Evolutionary conservation across 2,888 invertebrate species (phyloP), one percentile per base, ranked within the genome.

Genomic region (Coelogynopora nodosa): DNA sequence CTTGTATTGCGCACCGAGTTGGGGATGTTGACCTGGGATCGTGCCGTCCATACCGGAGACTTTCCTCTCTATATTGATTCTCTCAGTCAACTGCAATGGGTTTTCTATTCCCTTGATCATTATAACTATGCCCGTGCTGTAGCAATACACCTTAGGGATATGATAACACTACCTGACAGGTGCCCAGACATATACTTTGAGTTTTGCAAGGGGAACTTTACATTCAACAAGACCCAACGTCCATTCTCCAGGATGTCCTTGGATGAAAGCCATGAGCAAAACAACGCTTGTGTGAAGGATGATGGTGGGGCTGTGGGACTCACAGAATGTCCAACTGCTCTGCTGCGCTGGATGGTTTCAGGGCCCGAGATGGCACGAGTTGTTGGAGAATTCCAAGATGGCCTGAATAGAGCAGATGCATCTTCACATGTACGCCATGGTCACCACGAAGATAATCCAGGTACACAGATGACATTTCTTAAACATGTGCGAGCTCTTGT

Each of bases 51-150:
- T n/a, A n/a, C n/a, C n/a, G n/a, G n/a, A n/a, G n/a, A n/a, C n/a
- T n/a, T n/a, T n/a, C n/a, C n/a, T n/a, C n/a, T n/a, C n/a, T n/a
- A n/a, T n/a, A n/a, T n/a, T n/a, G n/a, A n/a, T n/a, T n/a, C n/a
- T n/a, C n/a, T n/a, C n/a, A n/a, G n/a, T n/a, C n/a, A n/a, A n/a
- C n/a, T n/a, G n/a, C n/a, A n/a, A n/a, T n/a, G n/a, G n/a, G n/a
- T n/a, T n/a, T n/a, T n/a, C n/a, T n/a, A n/a, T n/a, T n/a, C n/a
- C n/a, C n/a, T n/a, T n/a, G n/a, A n/a, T n/a, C n/a, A n/a, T n/a
- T n/a, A n/a, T n/a, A 86, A 89, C 87, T 89, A 89, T 88, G 88
- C 89, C 0, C 84, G 89, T 18, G 89, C 89, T 89, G 80, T 90
- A 2, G 88, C 89, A 10, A 85, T 89, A 30, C 89, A 89, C 80